phyloP scores from a whole-genome alignment of 2,888 invertebrate species.

The Drosophila kanekoi region DNA sequence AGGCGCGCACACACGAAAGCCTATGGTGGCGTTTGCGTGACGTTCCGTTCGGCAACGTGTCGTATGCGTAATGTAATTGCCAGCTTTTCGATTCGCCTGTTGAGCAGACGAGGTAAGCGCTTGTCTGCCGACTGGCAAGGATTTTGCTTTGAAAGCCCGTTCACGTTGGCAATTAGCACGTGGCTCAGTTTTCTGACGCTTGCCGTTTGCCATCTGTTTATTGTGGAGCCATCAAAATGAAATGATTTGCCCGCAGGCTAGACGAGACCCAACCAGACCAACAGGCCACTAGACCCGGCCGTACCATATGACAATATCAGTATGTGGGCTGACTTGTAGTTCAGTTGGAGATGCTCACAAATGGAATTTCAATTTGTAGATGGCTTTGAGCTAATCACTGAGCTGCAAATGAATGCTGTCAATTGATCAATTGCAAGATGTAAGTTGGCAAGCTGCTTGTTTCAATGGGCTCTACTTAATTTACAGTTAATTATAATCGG shows the following conservation, averaged over 20 bases:
- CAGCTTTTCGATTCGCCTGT: conserved; percentile 52
- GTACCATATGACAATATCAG: conserved; percentile 13
- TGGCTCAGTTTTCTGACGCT: conserved; percentile 34
- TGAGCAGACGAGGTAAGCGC: not conserved
- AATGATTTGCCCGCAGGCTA: not conserved
- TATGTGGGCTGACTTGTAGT: not conserved
- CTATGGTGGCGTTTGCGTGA: conserved; percentile 33
- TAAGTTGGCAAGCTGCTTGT: conserved; percentile 3
- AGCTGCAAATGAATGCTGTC: conserved; percentile 10
- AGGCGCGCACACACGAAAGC: conserved; percentile 5
- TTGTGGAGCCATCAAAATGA: not conserved
- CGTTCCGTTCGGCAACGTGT: conserved; percentile 54
- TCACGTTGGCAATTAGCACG: conserved; percentile 71
- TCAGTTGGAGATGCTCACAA: not conserved
- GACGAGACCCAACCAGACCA: not conserved
- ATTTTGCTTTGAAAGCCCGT: conserved; percentile 18
- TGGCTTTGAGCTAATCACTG: not conserved
- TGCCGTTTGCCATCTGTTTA: conserved; percentile 6
- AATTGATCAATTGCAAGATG: conserved; percentile 18
- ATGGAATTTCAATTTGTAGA: not conserved
- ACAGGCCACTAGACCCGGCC: not conserved
- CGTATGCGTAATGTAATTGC: conserved; percentile 74
- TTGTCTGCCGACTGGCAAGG: conserved; percentile 14
- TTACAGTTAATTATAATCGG: not conserved
- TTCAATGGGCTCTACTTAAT: not conserved